Conservation (phyloP, 2,888 invertebrate species). For the Matsumyia berberina region DNA sequence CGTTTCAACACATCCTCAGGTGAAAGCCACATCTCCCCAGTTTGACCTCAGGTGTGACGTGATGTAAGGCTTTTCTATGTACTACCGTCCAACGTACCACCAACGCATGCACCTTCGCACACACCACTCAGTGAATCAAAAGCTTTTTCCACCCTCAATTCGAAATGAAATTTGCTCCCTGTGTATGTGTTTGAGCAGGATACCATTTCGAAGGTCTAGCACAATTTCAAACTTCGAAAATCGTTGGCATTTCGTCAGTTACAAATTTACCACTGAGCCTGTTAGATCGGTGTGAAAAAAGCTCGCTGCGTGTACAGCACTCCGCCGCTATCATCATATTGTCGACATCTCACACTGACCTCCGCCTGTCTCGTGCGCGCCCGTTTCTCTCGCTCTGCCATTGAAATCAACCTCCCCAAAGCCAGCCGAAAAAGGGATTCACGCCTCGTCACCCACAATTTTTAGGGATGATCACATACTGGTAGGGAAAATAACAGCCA, state of each 20-base stretch:
- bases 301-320: slow-evolving; percentile 64
- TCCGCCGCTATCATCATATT: slow-evolving; percentile 56
- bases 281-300: slow-evolving; percentile 78
- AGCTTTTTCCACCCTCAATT: slow-evolving; percentile 58
- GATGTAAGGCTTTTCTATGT: slow-evolving; percentile 34
- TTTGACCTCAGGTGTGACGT: slow-evolving; percentile 32
- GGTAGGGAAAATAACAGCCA: slow-evolving; percentile 45
- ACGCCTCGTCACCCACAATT: slow-evolving; percentile 29
- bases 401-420: slow-evolving; percentile 16
- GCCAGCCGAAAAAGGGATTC: slow-evolving; percentile 45
- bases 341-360: slow-evolving; percentile 59
- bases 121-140: neutral
- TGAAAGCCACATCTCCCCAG: neutral
- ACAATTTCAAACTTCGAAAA: slow-evolving; percentile 71
- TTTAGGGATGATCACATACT: slow-evolving; percentile 38
- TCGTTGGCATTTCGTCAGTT: slow-evolving; percentile 79
- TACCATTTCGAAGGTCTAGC: slow-evolving; percentile 44
- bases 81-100: neutral
- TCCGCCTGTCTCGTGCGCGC: slow-evolving; percentile 69
- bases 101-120: neutral
- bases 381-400: slow-evolving; percentile 57
- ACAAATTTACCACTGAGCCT: slow-evolving; percentile 82
- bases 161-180: slow-evolving; percentile 34
- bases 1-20: slow-evolving; percentile 8
- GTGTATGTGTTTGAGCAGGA: slow-evolving; percentile 45